Percentiles rank a stretch among this genome's conserved stretches.
Evolutionary conservation across 2,888 invertebrate genomes (phyloP).

Genomic region (Acanthosepion lycidas): DNA sequence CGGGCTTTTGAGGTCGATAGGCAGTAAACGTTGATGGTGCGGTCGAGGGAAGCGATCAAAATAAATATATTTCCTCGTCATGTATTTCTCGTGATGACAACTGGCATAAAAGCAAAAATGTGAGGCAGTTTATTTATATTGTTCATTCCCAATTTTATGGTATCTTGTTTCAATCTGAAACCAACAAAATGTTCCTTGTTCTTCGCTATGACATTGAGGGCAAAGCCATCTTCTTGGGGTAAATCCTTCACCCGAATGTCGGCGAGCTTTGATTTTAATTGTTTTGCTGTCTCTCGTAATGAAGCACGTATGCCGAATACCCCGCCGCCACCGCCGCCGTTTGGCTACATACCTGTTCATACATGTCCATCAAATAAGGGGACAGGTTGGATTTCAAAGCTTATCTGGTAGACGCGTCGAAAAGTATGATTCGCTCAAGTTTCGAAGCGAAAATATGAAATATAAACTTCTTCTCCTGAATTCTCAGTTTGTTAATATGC

Average conservation of each 20-base stretch:
- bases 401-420: too few species aligned
- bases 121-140: not conserved
- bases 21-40: too few species aligned
- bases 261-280: not conserved
- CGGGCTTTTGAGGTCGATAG: too few species aligned
- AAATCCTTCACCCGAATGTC: not conserved
- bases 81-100: not conserved
- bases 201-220: not conserved
- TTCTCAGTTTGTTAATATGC: too few species aligned
- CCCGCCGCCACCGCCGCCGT: not conserved
- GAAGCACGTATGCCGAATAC: not conserved
- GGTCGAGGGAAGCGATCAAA: not conserved
- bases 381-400: not conserved
- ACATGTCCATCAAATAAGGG: not conserved
- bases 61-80: not conserved
- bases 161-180: not conserved
- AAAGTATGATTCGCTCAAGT: too few species aligned
- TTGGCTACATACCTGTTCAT: not conserved
- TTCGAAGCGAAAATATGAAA: too few species aligned
- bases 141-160: not conserved
- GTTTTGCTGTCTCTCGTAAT: not conserved
- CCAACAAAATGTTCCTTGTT: not conserved
- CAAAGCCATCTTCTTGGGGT: not conserved
- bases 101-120: not conserved
- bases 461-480: too few species aligned